Evolutionary conservation across 2,797 vertebrate species (phyloP).

Genomic region (Coccyzus lansbergi): DNA sequence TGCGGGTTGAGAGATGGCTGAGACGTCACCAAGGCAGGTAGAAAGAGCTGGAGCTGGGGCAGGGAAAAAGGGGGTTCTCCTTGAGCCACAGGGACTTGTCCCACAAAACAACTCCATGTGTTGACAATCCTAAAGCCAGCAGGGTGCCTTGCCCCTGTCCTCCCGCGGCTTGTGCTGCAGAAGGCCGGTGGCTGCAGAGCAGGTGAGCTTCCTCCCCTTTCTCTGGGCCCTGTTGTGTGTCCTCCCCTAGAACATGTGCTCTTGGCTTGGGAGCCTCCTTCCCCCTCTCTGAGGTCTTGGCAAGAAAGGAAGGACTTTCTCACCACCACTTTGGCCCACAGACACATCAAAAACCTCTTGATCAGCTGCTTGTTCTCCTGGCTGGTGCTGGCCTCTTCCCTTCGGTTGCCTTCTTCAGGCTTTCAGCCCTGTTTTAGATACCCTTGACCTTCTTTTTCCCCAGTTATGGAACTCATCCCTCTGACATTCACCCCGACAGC

Average conservation of each 20-base stretch:
- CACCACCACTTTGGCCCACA: neutral
- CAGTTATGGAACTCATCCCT: neutral
- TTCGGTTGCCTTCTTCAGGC: constrained; percentile 6
- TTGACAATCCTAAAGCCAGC: constrained; percentile 73
- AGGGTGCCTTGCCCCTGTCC: constrained; percentile 19
- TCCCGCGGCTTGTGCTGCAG: constrained; percentile 17
- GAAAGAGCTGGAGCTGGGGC: neutral
- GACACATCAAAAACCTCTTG: neutral
- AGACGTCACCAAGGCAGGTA: constrained; percentile 49
- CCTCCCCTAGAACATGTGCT: neutral
- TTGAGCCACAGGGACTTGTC: neutral
- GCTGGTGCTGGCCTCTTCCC: neutral
- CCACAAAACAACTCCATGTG: constrained; percentile 43
- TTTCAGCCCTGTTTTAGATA: neutral
- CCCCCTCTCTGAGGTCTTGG: neutral
- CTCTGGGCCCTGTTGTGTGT: neutral
- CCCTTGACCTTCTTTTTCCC: neutral
- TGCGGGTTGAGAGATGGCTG: neutral
- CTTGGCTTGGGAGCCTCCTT: neutral
- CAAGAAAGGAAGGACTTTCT: neutral
- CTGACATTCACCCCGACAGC: neutral
- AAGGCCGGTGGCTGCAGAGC: neutral
- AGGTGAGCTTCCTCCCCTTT: neutral
- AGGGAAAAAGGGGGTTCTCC: neutral
- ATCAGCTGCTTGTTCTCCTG: neutral